phyloP scores from a whole-genome alignment of 2,113 vertebrate species.

The Tragelaphus scriptus region DNA sequence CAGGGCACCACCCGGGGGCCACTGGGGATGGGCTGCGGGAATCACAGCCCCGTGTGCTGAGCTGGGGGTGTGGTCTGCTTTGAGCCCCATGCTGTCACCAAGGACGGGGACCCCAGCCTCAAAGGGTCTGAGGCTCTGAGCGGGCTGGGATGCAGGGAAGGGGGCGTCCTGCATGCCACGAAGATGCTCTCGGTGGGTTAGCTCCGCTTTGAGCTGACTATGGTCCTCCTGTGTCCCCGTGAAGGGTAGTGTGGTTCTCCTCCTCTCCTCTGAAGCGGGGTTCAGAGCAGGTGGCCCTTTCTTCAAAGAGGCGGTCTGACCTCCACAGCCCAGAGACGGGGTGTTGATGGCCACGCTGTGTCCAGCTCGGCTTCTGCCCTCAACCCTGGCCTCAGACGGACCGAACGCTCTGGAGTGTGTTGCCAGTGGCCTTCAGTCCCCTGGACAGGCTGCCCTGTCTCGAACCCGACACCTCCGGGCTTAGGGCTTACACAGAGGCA shows the following conservation, averaged over 20 bases:
- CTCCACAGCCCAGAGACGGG: not conserved
- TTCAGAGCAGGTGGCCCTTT: not conserved
- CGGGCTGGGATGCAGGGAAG: not conserved
- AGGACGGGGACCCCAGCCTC: no score
- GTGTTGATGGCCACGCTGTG: not conserved
- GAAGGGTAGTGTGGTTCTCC: not conserved
- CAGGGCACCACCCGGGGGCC: not conserved
- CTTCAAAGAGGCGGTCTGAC: not conserved
- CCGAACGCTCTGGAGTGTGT: not conserved
- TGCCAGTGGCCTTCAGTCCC: not conserved
- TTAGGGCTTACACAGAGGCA: not conserved
- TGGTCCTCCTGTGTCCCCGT: not conserved
- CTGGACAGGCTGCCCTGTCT: not conserved
- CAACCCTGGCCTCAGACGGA: not conserved
- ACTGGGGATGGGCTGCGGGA: not conserved
- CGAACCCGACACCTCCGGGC: not conserved
- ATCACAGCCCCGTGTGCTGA: not conserved
- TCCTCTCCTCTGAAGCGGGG: not conserved
- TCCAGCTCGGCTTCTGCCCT: not conserved
- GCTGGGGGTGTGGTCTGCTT: not conserved
- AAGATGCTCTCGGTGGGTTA: not conserved
- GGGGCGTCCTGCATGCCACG: rapidly evolving
- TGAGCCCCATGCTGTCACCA: no score
- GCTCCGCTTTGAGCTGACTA: not conserved
- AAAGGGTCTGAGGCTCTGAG: rapidly evolving